These are phyloP conservation scores for Cliona cf. orientalis DNA, from an alignment of 37 sponge, comb jelly and placozoan species.

Conservation along the genomic window DNA sequence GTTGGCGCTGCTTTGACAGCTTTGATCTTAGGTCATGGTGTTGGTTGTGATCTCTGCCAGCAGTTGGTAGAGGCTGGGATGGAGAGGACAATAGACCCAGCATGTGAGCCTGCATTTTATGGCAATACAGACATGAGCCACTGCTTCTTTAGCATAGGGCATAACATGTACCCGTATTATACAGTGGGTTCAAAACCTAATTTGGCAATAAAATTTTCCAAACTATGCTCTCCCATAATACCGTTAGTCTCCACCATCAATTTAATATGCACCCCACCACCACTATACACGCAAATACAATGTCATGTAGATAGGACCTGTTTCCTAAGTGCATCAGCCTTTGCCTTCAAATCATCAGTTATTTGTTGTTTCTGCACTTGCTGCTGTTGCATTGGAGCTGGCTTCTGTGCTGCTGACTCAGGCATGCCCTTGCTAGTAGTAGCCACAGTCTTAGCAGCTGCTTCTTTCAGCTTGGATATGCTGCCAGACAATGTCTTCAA, in stretches of 20 bases:
- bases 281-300: too few species aligned
- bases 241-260: too few species aligned
- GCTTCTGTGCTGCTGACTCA: background rate
- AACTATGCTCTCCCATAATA: too few species aligned
- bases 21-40: constrained; percentile 41
- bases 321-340: constrained; percentile 46
- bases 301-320: too few species aligned
- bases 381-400: background rate
- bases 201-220: too few species aligned
- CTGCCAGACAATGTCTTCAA: constrained; percentile 58
- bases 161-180: too few species aligned
- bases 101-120: constrained; percentile 53
- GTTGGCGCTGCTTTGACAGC: constrained; percentile 31
- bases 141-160: too few species aligned
- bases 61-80: constrained; percentile 9
- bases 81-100: constrained; percentile 52
- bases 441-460: constrained; percentile 38
- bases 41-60: background rate
- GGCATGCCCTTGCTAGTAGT: constrained; percentile 1
- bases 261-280: too few species aligned
- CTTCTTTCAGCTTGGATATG: constrained; percentile 52
- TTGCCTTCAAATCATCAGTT: constrained; percentile 8
- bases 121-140: too few species aligned
- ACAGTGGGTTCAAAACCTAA: too few species aligned
- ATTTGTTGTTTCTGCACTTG: background rate